Evolutionary conservation across 2,797 vertebrate genomes (phyloP).

Genomic region (Psittacula derbiana): DNA sequence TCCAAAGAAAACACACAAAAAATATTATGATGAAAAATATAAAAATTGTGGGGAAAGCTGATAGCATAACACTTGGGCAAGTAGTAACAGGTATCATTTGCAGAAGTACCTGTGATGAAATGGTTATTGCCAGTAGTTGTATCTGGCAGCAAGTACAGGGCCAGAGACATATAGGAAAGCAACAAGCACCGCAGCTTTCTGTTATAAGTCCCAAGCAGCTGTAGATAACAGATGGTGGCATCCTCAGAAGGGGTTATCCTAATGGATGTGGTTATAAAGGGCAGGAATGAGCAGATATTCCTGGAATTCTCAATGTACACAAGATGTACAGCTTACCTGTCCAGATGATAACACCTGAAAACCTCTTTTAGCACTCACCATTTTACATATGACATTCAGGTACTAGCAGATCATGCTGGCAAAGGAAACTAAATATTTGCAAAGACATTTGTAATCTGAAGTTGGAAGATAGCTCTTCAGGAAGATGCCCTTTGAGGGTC

Average conservation of each 20-base stretch:
- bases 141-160: accelerated
- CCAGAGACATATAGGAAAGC: not conserved
- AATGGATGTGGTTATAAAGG: accelerated
- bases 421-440: not conserved
- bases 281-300: not conserved
- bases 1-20: not conserved
- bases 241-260: not conserved
- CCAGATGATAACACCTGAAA: accelerated
- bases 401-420: accelerated
- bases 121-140: accelerated
- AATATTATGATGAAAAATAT: accelerated
- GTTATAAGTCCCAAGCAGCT: not conserved
- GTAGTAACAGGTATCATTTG: accelerated
- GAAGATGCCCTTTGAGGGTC: not conserved
- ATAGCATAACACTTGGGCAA: accelerated
- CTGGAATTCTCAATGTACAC: accelerated
- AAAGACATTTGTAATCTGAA: not conserved
- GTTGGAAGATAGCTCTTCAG: not conserved
- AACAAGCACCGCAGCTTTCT: too few relatives aligned
- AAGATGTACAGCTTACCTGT: not conserved
- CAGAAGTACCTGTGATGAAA: accelerated
- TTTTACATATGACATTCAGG: not conserved
- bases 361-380: not conserved
- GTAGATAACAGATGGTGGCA: accelerated
- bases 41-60: not conserved